Conservation (phyloP, 37 sponge, comb jelly and placozoan genomes). For the Cladorhizidae sp. region DNA sequence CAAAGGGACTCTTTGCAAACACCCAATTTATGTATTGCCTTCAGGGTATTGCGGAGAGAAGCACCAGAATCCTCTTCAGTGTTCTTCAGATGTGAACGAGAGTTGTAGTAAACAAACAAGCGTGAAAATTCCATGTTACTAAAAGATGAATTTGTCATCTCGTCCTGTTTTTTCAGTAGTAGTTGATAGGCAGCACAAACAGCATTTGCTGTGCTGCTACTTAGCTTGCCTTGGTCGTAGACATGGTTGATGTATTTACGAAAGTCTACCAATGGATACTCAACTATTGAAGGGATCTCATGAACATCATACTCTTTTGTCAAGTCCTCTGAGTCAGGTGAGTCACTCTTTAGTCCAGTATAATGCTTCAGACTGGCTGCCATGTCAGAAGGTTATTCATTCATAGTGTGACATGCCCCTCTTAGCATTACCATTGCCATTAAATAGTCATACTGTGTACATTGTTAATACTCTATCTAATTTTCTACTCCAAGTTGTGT, state of each 20-base stretch:
- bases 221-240: conserved; percentile 10
- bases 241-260: not conserved
- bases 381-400: no score
- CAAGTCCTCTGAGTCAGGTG: not conserved
- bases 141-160: no score
- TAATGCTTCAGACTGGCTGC: no score
- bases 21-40: not conserved
- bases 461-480: no score
- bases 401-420: no score
- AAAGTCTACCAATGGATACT: conserved; percentile 13
- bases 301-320: not conserved
- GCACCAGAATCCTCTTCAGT: not conserved
- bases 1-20: conserved; percentile 11
- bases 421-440: no score
- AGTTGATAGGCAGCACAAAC: conserved; percentile 15
- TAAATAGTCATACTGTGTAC: no score
- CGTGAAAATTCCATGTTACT: conserved; percentile 4
- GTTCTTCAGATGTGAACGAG: not conserved
- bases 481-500: no score
- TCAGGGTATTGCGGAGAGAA: conserved; percentile 11
- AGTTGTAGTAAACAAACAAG: conserved; percentile 30
- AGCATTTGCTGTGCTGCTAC: conserved; percentile 25
- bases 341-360: not conserved
- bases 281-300: not conserved
- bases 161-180: not conserved